Base-by-base conservation (phyloP, 2,113 vertebrate genomes). In the Turdus rufiventris region DNA sequence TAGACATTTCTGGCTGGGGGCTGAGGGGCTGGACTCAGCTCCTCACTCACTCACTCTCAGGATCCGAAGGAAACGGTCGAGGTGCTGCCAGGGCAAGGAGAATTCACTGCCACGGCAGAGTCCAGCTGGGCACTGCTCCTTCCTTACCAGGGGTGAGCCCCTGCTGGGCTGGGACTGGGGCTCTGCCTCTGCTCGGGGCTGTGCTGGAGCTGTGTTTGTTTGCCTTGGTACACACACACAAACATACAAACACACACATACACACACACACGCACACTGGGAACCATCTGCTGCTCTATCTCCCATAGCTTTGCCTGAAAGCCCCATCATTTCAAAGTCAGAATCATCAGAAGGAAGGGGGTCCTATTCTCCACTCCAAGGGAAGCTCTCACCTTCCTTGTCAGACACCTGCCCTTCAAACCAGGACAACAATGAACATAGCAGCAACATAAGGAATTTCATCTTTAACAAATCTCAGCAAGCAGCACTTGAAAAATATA, bases 291-390 rank as follows among this genome's bases (percentile, higher is more conserved):
- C 66, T 38, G 11, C 8, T 36, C 14, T 47, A 29, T 21, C 9
- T 21, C 13, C 9, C 18, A 5, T 15, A 29, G 3, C n/a, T 38
- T 11, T 29, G 47, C 47, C 45, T 68, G 66, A 68, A 29, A 50
- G n/a, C 66, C 47, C 19, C 1, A 2, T 8, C 14, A 48, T 25
- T 19, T 61, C 45, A 38, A 36, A 48, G 15, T 19, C 15, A 33
- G 0, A 38, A 9, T 19, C 33, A 61, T 33, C 0, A 0, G 17
- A 51, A 23, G 23, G 47, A 62, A 77, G 10, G 16, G 15, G 13
- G 12, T 40, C 21, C 12, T 7, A 25, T 33, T 62, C 4, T 33
- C 34, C 6, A 40, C 33, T 40, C 6, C 58, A 53, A 51, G 28
- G 45, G 57, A 50, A 12, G 18, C 11, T 50, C 29, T 23, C 0